phyloP scores from a whole-genome alignment of 2,888 invertebrate genomes.

The Synanthedon andrenaeformis region DNA sequence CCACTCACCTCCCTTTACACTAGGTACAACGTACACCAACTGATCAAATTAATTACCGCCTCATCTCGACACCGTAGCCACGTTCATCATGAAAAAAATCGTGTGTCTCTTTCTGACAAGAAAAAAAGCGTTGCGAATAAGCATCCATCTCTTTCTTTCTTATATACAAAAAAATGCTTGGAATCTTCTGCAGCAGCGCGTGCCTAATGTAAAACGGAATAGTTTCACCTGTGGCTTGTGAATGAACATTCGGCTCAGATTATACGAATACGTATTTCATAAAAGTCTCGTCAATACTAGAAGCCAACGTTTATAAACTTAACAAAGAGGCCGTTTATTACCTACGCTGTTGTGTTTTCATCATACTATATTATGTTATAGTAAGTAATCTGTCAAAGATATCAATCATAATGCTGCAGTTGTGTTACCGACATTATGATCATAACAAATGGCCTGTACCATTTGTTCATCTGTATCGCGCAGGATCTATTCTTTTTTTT shows the following conservation, averaged over 20 bases:
- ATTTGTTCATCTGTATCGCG: no score
- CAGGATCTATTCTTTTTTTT: no score
- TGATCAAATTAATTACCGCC: constrained; percentile 68
- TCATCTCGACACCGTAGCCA: constrained; percentile 44
- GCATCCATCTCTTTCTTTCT: constrained; percentile 12
- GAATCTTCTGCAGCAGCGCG: constrained; percentile 51
- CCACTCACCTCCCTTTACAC: constrained; percentile 28
- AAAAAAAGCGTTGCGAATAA: constrained; percentile 14
- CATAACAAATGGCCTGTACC: no score
- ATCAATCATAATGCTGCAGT: no score
- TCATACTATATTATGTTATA: no score
- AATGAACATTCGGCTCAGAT: constrained; percentile 26
- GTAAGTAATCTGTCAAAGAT: no score
- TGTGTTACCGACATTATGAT: no score
- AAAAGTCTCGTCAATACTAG: constrained; percentile 6
- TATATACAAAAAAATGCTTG: constrained; percentile 39
- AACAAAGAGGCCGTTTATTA: background rate
- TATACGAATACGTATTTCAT: background rate
- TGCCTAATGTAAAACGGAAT: constrained; percentile 57
- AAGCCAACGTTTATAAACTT: constrained; percentile 5
- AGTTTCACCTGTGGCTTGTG: constrained; percentile 54
- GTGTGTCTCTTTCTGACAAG: constrained; percentile 5
- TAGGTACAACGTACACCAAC: constrained; percentile 42
- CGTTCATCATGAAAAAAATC: constrained; percentile 39
- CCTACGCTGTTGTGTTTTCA: no score